Base-by-base conservation (phyloP, 2,797 vertebrate species). In the Labroides dimidiatus region DNA sequence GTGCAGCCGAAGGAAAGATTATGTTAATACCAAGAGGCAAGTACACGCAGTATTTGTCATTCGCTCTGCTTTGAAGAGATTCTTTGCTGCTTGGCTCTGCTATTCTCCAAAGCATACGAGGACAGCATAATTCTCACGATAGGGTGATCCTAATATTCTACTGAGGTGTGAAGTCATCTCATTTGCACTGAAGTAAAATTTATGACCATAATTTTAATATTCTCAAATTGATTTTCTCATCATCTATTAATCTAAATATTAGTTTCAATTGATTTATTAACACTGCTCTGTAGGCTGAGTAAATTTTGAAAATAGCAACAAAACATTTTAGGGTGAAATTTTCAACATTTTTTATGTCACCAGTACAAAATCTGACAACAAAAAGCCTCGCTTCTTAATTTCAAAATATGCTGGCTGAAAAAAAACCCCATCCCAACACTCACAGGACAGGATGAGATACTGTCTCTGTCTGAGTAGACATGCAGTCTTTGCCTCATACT, bases 391-490 rank as follows among this genome's bases (percentile, higher is more conserved):
- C n/a, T 10, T 4, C 14, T 17, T 7, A 20, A 19, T 1, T 12
- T 9, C 16, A 24, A 4, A 50, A 6, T 21, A 0, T 51, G 39
- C 39, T 49, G 41, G 10, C 8, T 33, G 1, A 51, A 11, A 71
- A 9, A 54, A n/a, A n/a, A n/a, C n/a, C n/a, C 17, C 14, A 43
- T n/a, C 6, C 6, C 50, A 10, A 17, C 0, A 30, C n/a, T 36
- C 61, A 14, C 17, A 10, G 20, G 30, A 3, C 36, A 7, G 30
- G 19, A 50, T 16, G 27, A 68, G 42, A 74, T 47, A 61, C 8
- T 14, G 48, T 58, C 71, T 36, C 37, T 64, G 17, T n/a, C 42
- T 56, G n/a, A 33, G 24, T 4, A 27, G 8, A 54, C 56, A 69
- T 17, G 19, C 1, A 2, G 11, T 48, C 48, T 60, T 33, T 45